These are phyloP conservation scores for Aplochiton taeniatus DNA, from an alignment of 2,797 vertebrate genomes.

Conservation along the genomic window DNA sequence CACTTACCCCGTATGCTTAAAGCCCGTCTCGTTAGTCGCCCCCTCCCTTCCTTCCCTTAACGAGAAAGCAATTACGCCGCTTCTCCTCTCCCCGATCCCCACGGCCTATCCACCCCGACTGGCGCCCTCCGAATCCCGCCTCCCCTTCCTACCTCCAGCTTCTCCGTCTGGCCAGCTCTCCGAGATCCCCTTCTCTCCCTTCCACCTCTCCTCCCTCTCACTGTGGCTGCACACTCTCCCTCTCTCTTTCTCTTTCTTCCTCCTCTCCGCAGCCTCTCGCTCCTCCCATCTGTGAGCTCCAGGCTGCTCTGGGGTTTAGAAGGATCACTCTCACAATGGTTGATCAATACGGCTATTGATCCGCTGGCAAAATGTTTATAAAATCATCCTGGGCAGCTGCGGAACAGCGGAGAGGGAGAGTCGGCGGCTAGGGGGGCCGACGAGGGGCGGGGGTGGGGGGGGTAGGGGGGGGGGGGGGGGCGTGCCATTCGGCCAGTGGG, in stretches of 20 bases:
- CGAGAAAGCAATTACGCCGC: constrained; percentile 79
- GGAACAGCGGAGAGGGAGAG: constrained; percentile 67
- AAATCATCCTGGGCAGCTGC: constrained; percentile 90
- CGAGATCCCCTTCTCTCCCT: constrained; percentile 63
- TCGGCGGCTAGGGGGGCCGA: constrained; percentile 15
- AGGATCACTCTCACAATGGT: constrained; percentile 98
- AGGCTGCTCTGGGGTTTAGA: constrained; percentile 85
- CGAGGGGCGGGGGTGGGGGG: constrained; percentile 60
- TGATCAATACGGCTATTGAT: constrained; percentile 99
- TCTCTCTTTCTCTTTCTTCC: constrained; percentile 43
- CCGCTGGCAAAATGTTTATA: constrained; percentile 99
- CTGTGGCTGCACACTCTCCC: constrained; percentile 77
- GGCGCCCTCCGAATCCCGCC: constrained; percentile 66
- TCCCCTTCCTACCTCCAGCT: constrained; percentile 75
- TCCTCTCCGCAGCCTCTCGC: constrained; percentile 54
- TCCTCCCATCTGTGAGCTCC: constrained; percentile 84
- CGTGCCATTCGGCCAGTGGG: constrained; percentile 73
- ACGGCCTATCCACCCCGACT: constrained; percentile 56
- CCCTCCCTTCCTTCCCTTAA: constrained; percentile 68
- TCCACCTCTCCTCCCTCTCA: constrained; percentile 78
- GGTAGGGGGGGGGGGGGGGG: constrained; percentile 69
- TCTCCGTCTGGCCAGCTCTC: constrained; percentile 66
- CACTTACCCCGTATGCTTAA: constrained; percentile 73
- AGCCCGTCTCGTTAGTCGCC: constrained; percentile 71
- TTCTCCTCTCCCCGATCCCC: constrained; percentile 61